Base-by-base conservation (phyloP, 2,797 vertebrate species). In the Channallabes apus region DNA sequence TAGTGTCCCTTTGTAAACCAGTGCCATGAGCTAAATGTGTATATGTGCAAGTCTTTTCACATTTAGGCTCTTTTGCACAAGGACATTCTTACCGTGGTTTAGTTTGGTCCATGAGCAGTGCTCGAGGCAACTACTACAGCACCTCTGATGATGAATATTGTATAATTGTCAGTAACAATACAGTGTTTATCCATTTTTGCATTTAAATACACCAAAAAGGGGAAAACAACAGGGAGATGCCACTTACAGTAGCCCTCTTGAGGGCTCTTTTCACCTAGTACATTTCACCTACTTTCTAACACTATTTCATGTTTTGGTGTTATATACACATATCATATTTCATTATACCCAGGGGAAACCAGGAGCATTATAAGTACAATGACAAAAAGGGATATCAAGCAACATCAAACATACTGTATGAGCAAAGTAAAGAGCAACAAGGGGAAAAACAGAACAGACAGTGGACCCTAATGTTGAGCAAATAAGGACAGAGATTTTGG, bases 21-120 rank as follows among this genome's bases (percentile, higher is more conserved):
- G 73, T 58, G 56, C 75, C 75, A 24, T 61, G 56, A 78, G 75
- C 20, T 59, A 35, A 59, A 77, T 61, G 56, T 78, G 76, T 61
- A 32, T 38, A 38, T 24, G 58, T 61, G 32, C 17, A 77, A 59
- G 27, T 59, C 75, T 75, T 75, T 75, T 75, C n/a, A 76, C 51
- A 51, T 46, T 75, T 54, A 54, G n/a, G 72, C 5, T 41, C 38
- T 75, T 56, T 56, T 54, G 51, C 71, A 35, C 20, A 59, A 59
- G 22, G 4, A 59, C 38, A 32, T 78, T 78, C 14, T 20, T 35
- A 59, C 32, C 2, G 11, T 58, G 54, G 46, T 51, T 51, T 51
- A 17, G n/a, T 51, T 75, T 75, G n/a, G 41, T 32, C 27, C 27
- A 29, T 32, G 27, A 4, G n/a, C 8, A 56, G 22, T 12, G 4